Conservation (phyloP, 2,113 vertebrate species). For the Oxyruncus cristatus region DNA sequence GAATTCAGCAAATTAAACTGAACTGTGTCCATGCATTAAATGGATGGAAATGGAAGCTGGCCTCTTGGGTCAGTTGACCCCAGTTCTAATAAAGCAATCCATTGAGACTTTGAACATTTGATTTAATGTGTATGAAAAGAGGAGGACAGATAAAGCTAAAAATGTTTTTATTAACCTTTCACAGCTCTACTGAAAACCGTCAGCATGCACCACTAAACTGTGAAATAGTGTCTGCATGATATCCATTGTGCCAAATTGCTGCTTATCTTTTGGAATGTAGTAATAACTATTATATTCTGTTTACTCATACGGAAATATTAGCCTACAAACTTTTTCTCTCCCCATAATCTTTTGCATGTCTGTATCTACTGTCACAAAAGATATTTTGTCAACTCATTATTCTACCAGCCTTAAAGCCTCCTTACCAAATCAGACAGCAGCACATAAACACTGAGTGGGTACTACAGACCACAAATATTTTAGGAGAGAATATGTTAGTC, state of each 20-base stretch:
- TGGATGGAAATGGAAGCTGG: slow-evolving; percentile 69
- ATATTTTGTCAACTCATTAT: neutral
- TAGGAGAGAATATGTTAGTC: neutral
- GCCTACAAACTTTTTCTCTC: slow-evolving; percentile 22
- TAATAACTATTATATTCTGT: slow-evolving; percentile 57
- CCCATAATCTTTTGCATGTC: neutral
- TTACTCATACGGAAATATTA: slow-evolving; percentile 28
- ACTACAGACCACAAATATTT: neutral
- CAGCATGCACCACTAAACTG: slow-evolving; percentile 84
- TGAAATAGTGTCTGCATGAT: slow-evolving; percentile 81
- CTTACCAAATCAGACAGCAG: neutral
- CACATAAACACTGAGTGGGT: neutral
- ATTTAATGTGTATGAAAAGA: slow-evolving; percentile 77
- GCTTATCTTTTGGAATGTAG: slow-evolving; percentile 58
- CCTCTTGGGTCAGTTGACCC: slow-evolving; percentile 70
- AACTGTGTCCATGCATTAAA: slow-evolving; percentile 74
- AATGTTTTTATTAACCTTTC: slow-evolving; percentile 86
- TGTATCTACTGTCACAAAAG: neutral
- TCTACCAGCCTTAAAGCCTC: neutral
- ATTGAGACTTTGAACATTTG: slow-evolving; percentile 72
- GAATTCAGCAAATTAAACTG: slow-evolving; percentile 75
- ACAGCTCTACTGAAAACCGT: slow-evolving; percentile 71
- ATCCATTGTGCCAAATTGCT: slow-evolving; percentile 69
- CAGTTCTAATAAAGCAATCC: slow-evolving; percentile 73
- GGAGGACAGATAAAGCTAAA: slow-evolving; percentile 74